Evolutionary conservation across 1,140 invertebrate species (phyloP).

Genomic region (Armadillidium nasatum): DNA sequence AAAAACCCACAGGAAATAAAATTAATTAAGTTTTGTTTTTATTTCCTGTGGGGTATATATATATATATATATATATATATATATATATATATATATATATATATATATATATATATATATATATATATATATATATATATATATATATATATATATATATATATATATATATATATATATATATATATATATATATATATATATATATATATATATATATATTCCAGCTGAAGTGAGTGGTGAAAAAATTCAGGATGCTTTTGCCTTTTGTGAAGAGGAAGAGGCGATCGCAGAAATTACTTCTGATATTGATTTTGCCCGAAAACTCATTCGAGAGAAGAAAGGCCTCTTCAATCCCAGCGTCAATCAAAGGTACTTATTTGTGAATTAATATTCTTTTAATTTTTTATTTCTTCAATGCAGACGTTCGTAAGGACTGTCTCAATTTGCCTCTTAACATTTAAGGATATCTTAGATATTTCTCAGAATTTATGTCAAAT

Average conservation of each 20-base stretch:
- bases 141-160: conserved; percentile 25
- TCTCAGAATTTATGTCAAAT: no score
- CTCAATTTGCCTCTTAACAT: no score
- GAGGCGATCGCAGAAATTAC: conserved; percentile 41
- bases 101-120: background rate
- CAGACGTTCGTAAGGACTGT: no score
- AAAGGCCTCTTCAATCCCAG: conserved; percentile 38
- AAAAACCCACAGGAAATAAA: no score
- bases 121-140: conserved; percentile 24
- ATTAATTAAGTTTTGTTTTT: no score
- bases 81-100: background rate
- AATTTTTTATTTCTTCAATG: background rate
- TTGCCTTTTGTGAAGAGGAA: conserved; percentile 37
- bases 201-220: conserved; percentile 11
- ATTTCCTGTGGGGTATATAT: no score
- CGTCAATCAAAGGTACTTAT: conserved; percentile 18
- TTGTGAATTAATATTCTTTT: background rate
- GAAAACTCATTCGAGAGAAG: conserved; percentile 41
- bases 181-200: conserved; percentile 17
- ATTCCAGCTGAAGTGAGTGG: conserved; percentile 37
- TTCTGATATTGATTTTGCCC: conserved; percentile 37
- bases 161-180: conserved; percentile 23
- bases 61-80: no score
- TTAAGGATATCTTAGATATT: no score
- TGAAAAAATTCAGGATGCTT: conserved; percentile 38